A percentile compares a stretch with the other conserved stretches of the same genome.
Conservation (phyloP, 1,140 invertebrate genomes). For the Onthophagus taurus region DNA sequence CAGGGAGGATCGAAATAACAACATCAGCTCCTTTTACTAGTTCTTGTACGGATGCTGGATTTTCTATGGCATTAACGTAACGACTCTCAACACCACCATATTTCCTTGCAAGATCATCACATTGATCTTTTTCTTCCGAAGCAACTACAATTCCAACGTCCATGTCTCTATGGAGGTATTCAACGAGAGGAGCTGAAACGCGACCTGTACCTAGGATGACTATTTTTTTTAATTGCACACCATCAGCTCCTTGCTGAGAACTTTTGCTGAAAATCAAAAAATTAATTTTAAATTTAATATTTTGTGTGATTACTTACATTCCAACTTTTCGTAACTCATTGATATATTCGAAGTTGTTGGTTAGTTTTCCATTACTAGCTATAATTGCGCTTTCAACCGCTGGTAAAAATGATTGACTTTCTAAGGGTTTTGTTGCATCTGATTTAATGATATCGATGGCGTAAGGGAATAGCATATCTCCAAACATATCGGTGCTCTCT, state of each 20-base stretch:
- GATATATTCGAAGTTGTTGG: conserved; percentile 92
- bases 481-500: conserved; percentile 97
- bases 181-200: conserved; percentile 85
- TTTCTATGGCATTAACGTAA: conserved; percentile 70
- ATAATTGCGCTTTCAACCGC: conserved; percentile 88
- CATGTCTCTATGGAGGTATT: conserved; percentile 81
- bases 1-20: conserved; percentile 87
- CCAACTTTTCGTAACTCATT: conserved; percentile 65
- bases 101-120: conserved; percentile 66
- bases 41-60: conserved; percentile 59
- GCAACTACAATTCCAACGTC: conserved; percentile 76
- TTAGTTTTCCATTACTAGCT: conserved; percentile 87
- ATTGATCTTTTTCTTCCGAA: conserved; percentile 80
- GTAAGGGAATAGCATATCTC: conserved; percentile 84
- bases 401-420: conserved; percentile 66
- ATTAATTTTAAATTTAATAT: neutral
- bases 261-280: conserved; percentile 36
- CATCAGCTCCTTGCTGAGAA: conserved; percentile 44
- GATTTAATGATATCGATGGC: conserved; percentile 84
- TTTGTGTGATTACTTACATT: conserved; percentile 40
- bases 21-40: conserved; percentile 69
- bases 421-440: conserved; percentile 74
- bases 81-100: conserved; percentile 72
- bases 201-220: conserved; percentile 92
- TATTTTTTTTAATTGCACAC: conserved; percentile 48